Percentiles rank a stretch among this genome's conserved stretches.
These are phyloP conservation scores for Cetoscarus ocellatus DNA, from an alignment of 2,797 vertebrate genomes.

Conservation along the genomic window DNA sequence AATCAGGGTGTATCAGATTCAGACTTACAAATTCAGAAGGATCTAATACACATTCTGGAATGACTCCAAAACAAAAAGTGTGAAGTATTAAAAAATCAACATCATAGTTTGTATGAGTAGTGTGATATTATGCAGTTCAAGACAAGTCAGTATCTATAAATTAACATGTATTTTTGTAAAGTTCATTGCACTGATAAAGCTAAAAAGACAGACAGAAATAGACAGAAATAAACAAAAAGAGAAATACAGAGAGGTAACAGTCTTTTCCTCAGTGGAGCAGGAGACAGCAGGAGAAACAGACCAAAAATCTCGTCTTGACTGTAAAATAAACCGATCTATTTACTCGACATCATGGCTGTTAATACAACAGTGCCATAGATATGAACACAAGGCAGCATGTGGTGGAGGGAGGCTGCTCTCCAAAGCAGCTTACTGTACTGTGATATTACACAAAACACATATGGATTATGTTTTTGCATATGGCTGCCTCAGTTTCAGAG, in stretches of 20 bases:
- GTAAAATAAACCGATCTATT: conserved; percentile 15
- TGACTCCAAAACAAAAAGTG: too few species aligned
- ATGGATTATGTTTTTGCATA: conserved; percentile 59
- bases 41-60: too few species aligned
- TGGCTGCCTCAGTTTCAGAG: conserved; percentile 20
- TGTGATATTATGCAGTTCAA: too few species aligned
- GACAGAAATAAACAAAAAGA: too few species aligned
- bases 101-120: too few species aligned
- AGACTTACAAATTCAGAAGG: too few species aligned
- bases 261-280: conserved; percentile 18
- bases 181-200: too few species aligned
- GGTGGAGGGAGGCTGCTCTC: conserved; percentile 25
- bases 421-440: conserved; percentile 51
- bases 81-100: too few species aligned
- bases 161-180: too few species aligned
- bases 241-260: neutral
- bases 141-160: too few species aligned
- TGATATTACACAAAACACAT: conserved; percentile 53
- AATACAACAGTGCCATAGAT: neutral
- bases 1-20: too few species aligned
- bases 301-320: conserved; percentile 25
- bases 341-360: conserved; percentile 8
- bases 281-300: neutral
- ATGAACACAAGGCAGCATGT: conserved; percentile 22
- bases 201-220: too few species aligned